phyloP scores from a whole-genome alignment of 2,888 invertebrate genomes.

The Amblyjoppa proteus region DNA sequence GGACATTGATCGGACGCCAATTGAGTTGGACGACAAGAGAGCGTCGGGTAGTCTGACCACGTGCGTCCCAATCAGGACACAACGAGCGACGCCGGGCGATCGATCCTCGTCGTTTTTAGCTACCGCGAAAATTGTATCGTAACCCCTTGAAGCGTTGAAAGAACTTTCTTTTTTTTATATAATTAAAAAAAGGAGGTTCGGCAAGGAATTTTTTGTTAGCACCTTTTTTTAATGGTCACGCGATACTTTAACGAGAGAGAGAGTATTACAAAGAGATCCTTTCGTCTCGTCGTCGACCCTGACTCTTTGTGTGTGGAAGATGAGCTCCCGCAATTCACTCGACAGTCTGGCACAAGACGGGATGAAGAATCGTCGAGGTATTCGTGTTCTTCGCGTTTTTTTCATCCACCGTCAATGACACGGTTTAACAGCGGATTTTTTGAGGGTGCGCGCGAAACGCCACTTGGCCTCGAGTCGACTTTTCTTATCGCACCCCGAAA shows the following conservation, averaged over 20 bases:
- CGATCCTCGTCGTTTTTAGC: slow-evolving; percentile 42
- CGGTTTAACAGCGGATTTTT: slow-evolving; percentile 1
- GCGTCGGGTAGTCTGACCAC: slow-evolving; percentile 55
- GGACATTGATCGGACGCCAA: slow-evolving; percentile 56
- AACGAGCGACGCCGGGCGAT: slow-evolving; percentile 41
- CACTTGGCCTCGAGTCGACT: not conserved
- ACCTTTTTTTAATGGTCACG: not conserved
- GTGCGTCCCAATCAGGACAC: slow-evolving; percentile 62
- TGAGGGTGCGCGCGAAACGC: not conserved
- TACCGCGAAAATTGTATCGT: slow-evolving; percentile 31
- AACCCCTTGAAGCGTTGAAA: not conserved
- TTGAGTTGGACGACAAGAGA: slow-evolving; percentile 56
- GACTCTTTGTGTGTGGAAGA: slow-evolving; percentile 20
- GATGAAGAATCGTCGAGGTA: slow-evolving; percentile 1
- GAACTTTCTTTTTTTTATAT: not conserved
- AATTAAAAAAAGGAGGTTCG: not conserved
- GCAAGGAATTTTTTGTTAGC: not conserved
- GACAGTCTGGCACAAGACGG: slow-evolving; percentile 8
- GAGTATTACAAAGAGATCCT: not conserved
- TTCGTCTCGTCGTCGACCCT: slow-evolving; percentile 18
- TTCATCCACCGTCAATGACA: slow-evolving; percentile 19
- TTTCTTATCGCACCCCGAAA: slow-evolving; percentile 1
- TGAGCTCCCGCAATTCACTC: slow-evolving; percentile 33
- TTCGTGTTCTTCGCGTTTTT: slow-evolving; percentile 4
- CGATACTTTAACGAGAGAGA: not conserved